phyloP scores from a whole-genome alignment of 2,888 invertebrate genomes.

The Conchocele bisecta region DNA sequence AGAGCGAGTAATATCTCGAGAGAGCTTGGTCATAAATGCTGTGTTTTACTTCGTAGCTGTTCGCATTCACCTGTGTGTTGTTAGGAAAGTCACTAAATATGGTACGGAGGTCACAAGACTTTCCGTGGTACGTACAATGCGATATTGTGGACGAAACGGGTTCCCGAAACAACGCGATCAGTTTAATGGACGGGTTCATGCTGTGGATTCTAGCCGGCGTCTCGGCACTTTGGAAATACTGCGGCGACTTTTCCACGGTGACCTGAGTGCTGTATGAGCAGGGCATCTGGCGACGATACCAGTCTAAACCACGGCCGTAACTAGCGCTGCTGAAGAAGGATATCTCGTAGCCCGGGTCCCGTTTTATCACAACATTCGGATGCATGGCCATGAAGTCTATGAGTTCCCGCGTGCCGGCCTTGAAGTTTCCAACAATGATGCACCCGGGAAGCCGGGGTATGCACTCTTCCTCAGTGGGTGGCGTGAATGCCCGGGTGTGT shows the following conservation, averaged over 20 bases:
- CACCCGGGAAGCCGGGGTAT: neutral
- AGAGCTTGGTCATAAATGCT: constrained; percentile 86
- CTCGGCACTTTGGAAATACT: constrained; percentile 96
- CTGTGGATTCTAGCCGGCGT: constrained; percentile 95
- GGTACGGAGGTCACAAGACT: neutral
- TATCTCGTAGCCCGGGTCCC: constrained; percentile 25
- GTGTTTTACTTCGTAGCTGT: constrained; percentile 20
- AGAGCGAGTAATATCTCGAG: constrained; percentile 90
- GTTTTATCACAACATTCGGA: constrained; percentile 13
- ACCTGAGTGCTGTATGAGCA: constrained; percentile 94
- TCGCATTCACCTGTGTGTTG: too few relatives aligned
- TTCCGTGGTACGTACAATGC: neutral
- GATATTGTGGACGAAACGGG: constrained; percentile 97
- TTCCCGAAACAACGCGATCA: constrained; percentile 96
- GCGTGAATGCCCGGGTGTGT: too few relatives aligned
- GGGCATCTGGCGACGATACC: constrained; percentile 95
- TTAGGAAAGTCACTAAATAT: neutral
- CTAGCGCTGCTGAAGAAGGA: constrained; percentile 22
- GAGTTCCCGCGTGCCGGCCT: constrained; percentile 1
- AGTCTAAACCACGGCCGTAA: constrained; percentile 91
- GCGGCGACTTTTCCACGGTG: constrained; percentile 98
- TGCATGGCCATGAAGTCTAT: constrained; percentile 9
- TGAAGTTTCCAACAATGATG: constrained; percentile 5
- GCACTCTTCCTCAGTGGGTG: neutral
- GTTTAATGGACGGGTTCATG: constrained; percentile 94